A percentile compares a stretch with the other conserved stretches of the same genome.
These are phyloP conservation scores for Vollenhovia emeryi DNA, from an alignment of 1,140 invertebrate genomes.

Conservation along the genomic window DNA sequence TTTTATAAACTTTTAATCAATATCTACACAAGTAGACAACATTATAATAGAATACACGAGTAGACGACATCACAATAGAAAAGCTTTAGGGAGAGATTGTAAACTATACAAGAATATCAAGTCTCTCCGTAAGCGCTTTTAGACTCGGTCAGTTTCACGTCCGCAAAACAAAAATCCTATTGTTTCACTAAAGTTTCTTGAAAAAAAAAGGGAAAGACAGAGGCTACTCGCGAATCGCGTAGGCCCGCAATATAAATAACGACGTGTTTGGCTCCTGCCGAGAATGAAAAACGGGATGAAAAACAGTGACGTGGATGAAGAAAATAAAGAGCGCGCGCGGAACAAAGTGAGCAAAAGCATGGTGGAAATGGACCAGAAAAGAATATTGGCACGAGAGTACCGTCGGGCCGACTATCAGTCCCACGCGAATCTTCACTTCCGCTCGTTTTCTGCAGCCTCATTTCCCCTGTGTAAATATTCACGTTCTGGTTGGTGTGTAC, in stretches of 20 bases:
- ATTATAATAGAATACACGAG: neutral
- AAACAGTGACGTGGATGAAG: neutral
- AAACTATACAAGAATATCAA: neutral
- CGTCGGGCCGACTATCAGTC: conserved; percentile 51
- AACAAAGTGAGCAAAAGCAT: conserved; percentile 42
- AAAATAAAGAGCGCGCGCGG: conserved; percentile 5
- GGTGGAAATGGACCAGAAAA: conserved; percentile 54
- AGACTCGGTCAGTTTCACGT: neutral
- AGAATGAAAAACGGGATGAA: conserved; percentile 1
- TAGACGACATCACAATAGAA: neutral
- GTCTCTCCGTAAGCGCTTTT: neutral
- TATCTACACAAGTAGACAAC: neutral
- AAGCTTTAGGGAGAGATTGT: neutral
- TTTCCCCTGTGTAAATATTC: conserved; percentile 74
- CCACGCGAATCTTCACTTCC: conserved; percentile 66
- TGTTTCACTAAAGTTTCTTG: neutral
- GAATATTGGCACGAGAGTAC: conserved; percentile 25
- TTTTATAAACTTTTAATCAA: neutral
- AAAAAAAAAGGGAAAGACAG: neutral
- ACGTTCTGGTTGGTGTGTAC: neutral
- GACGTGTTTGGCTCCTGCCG: conserved; percentile 1
- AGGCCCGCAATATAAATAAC: conserved; percentile 42
- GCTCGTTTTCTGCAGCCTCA: conserved; percentile 65
- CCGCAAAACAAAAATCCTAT: neutral
- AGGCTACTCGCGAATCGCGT: neutral